Evolutionary conservation across 2,888 invertebrate genomes (phyloP).

Genomic region (Mystacides longicornis): DNA sequence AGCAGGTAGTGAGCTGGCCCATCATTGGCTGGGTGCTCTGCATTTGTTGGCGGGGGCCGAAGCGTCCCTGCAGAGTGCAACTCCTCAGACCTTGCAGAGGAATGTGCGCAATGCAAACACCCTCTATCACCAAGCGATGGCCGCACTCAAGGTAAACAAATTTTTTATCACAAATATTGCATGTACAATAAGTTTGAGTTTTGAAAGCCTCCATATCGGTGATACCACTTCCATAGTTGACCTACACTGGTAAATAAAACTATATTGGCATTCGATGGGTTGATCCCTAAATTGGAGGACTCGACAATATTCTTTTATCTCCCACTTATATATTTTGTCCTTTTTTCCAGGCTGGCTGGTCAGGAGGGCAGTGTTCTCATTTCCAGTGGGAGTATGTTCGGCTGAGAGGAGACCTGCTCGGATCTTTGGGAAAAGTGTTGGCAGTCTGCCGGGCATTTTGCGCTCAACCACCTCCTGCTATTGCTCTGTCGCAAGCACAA

Average conservation of each 20-base stretch:
- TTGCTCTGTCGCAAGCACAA: slow-evolving; percentile 76
- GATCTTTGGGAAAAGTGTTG: slow-evolving; percentile 47
- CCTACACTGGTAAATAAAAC: too few relatives aligned
- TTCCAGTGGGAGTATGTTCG: slow-evolving; percentile 74
- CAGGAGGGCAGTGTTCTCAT: slow-evolving; percentile 36
- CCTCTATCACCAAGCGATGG: slow-evolving; percentile 58
- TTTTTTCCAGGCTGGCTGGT: slow-evolving; percentile 35
- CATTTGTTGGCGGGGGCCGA: slow-evolving; percentile 70
- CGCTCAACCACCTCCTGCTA: slow-evolving; percentile 89
- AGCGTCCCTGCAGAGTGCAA: slow-evolving; percentile 49
- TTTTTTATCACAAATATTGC: too few relatives aligned
- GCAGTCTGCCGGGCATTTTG: slow-evolving; percentile 66
- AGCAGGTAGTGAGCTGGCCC: slow-evolving; percentile 79
- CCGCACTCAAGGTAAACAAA: slow-evolving; percentile 33
- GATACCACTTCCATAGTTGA: too few relatives aligned
- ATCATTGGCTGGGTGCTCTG: slow-evolving; percentile 83
- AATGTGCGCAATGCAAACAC: slow-evolving; percentile 49
- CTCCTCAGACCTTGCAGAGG: slow-evolving; percentile 34
- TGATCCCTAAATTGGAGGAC: too few relatives aligned
- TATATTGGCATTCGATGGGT: too few relatives aligned
- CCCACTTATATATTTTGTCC: too few relatives aligned
- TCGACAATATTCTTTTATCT: too few relatives aligned
- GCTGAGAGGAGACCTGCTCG: slow-evolving; percentile 68
- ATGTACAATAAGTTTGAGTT: too few relatives aligned
- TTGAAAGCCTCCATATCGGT: too few relatives aligned